A percentile compares a stretch with the other conserved stretches of the same genome.
phyloP scores from a whole-genome alignment of 2,797 vertebrate genomes.

The Pipistrellus nathusii region DNA sequence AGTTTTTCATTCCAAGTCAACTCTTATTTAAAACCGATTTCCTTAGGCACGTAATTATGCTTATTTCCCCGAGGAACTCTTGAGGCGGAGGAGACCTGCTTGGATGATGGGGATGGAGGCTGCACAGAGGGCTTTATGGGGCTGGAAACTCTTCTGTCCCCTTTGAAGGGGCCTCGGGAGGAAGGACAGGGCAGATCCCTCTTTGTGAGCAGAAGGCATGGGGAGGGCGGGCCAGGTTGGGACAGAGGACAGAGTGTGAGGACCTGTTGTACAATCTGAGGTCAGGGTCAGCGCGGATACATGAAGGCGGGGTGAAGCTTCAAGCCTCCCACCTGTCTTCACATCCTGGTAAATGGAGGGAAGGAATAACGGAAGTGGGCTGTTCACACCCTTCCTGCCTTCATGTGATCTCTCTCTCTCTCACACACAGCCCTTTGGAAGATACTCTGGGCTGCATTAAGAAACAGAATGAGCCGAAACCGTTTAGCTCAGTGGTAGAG shows the following conservation, averaged over 20 bases:
- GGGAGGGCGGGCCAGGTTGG: not conserved
- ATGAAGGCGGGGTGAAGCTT: not conserved
- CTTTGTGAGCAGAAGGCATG: not conserved
- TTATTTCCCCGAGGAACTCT: conserved; percentile 80
- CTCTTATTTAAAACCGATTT: conserved; percentile 77
- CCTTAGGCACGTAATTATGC: conserved; percentile 82
- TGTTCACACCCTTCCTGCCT: not conserved
- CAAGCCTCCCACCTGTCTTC: not conserved
- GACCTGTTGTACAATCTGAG: rapidly evolving
- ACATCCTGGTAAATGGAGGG: not conserved
- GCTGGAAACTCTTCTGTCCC: conserved; percentile 69
- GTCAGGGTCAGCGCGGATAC: not conserved
- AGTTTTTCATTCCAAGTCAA: conserved; percentile 71
- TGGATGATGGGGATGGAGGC: conserved; percentile 72
- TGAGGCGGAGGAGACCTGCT: conserved; percentile 74
- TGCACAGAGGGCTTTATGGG: conserved; percentile 57
- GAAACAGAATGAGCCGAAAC: not conserved
- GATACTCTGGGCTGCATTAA: not conserved
- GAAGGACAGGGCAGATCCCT: not conserved
- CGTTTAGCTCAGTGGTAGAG: too few species aligned
- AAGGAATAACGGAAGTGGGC: not conserved
- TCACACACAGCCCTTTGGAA: not conserved
- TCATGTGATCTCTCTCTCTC: not conserved
- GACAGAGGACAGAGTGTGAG: rapidly evolving
- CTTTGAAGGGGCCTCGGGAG: conserved; percentile 44